Base-by-base conservation (phyloP, 2,797 vertebrate genomes). In the Valencia hispanica region DNA sequence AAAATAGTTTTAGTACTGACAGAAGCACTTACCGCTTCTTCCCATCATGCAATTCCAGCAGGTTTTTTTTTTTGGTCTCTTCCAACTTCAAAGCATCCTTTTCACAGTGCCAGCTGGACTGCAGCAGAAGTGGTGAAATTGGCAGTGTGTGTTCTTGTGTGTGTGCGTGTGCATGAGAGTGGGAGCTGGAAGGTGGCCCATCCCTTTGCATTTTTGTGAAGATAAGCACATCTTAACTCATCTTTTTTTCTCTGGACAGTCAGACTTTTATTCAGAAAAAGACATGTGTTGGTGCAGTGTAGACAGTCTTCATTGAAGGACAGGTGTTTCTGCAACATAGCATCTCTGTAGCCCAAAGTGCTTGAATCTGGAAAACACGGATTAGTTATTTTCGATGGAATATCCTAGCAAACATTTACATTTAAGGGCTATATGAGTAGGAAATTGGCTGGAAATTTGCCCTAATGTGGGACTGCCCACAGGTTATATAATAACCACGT, bases 31-130 rank as follows among this genome's bases (percentile, higher is more conserved):
- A 78, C 77, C 87, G 84, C 83, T 85, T 73, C 70, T 50, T 57
- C 84, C 84, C 82, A 87, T 91, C 81, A 89, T 92, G 87, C 81
- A 83, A 79, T 86, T 89, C 87, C 86, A 88, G 85, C 71, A 63
- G 48, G 78, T 83, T 86, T 71, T 70, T 70, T 71, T 73, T 74
- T 76, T 70, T 86, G 76, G 87, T 84, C 73, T 81, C 72, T 71
- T 22, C 71, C 68, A 61, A 91, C 90, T 91, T 94, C 92, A 92
- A 93, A 93, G 88, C 53, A 45, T 79, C 75, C 22, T 20, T 80
- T 75, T 86, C 65, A 43, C 25, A 59, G 73, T 88, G 89, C 93
- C 91, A 93, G 89, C 86, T 94, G 90, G 90, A 89, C 83, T 55
- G 81, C 71, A 80, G 50, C 75, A 82, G 83, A 79, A 78, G 79